Evolutionary conservation across 2,888 invertebrate genomes (phyloP).

Genomic region (Xanthorhoe designata): DNA sequence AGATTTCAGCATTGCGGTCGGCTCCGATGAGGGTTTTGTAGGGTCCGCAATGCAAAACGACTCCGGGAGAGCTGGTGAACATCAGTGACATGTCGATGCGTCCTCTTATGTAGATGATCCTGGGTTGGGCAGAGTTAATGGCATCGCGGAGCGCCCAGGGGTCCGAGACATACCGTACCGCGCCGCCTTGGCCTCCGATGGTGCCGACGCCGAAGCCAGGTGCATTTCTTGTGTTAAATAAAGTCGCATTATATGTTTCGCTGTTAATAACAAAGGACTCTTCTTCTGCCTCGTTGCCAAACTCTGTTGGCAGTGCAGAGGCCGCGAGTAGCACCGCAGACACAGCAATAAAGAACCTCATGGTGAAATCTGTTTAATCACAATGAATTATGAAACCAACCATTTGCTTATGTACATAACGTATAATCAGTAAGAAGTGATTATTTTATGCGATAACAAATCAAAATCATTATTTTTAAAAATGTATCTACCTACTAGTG

Average conservation of each 20-base stretch:
- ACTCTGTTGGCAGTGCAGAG: background rate
- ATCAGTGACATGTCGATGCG: slow-evolving; percentile 33
- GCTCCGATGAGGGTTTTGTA: slow-evolving; percentile 30
- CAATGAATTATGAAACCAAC: background rate
- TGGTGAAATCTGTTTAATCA: background rate
- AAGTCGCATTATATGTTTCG: background rate
- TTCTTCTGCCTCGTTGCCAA: background rate
- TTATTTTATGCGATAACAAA: background rate
- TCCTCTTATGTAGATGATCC: slow-evolving; percentile 32
- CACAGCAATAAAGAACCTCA: background rate
- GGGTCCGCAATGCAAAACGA: slow-evolving; percentile 17
- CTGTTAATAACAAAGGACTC: background rate
- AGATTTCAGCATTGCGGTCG: slow-evolving; percentile 27
- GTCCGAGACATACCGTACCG: background rate
- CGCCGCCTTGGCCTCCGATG: slow-evolving; percentile 20
- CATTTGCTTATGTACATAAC: background rate
- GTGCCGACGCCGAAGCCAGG: slow-evolving; percentile 13
- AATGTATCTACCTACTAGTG: background rate
- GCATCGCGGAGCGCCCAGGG: slow-evolving; percentile 23
- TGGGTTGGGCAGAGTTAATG: slow-evolving; percentile 2
- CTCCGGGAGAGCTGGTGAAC: slow-evolving; percentile 31
- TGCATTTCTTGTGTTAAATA: background rate
- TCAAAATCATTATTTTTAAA: background rate
- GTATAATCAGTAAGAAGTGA: background rate
- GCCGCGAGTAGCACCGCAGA: background rate